Base-by-base conservation (phyloP, 2,113 vertebrate genomes). In the Coturnix japonica region DNA sequence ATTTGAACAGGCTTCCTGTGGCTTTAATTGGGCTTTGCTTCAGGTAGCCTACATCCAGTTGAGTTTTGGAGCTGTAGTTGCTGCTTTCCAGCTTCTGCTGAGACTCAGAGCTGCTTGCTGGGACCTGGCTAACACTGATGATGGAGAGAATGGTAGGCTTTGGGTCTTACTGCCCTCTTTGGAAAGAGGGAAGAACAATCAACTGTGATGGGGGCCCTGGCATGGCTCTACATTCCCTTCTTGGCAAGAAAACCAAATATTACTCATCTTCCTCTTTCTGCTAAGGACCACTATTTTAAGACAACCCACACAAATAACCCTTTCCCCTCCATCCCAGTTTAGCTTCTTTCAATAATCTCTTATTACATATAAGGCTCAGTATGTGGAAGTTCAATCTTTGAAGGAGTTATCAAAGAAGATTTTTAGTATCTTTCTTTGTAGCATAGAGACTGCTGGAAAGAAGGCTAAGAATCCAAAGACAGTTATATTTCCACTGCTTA, bases 41-140 rank as follows among this genome's bases (percentile, higher is more conserved):
- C 44, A 26, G 7, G 15, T 18, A 28, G 16, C 7, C 16, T 0
- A 0, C 8, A 2, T 30, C 37, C n/a, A 5, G 37, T 17, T 63
- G 49, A 19, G 39, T 57, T 46, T 65, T 11, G 7, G 53, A 43
- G 63, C n/a, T 37, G 43, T 30, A n/a, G 16, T 31, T 7, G 1
- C 12, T 13, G 5, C 10, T 74, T 7, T 57, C 35, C 70, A 85
- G 70, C 59, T 63, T 30, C 9, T 65, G 61, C 35, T 91, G 81
- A 31, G 85, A 54, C n/a, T 74, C 39, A 31, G 22, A 56, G 85
- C 30, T 67, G 30, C 31, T 73, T 78, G 44, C 15, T 3, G 54
- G 75, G 69, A 9, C 25, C 21, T 8, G 44, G 85, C 59, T 56
- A 81, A 43, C 22, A n/a, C 2, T 7, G 2, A 6, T 35, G 44